Evolutionary conservation across 2,113 vertebrate species (phyloP), one percentile per base, ranked within the genome.

Genomic region (Galeopterus variegatus): DNA sequence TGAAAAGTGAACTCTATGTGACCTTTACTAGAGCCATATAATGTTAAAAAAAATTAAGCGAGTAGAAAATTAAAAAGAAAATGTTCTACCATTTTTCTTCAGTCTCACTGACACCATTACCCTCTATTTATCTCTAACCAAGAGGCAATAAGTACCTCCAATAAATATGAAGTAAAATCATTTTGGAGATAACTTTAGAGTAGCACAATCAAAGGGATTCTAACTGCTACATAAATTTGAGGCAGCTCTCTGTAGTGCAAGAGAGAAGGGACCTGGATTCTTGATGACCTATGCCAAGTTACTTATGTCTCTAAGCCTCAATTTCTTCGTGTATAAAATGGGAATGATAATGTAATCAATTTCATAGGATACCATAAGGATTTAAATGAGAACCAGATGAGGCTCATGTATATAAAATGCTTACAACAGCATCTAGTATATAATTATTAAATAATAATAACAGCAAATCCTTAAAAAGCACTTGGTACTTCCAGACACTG

Each of bases 11-110:
- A 98, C 97, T 98, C 90, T 73, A 3, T 83, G 54, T 97, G 94
- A 98, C 96, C 97, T 98, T 97, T 89, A 90, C 62, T 77, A 65
- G 58, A 98, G 84, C 54, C 69, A 94, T 95, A 97, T 72, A 86
- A 95, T 92, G 95, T 64, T 98, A 94, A 94, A 98, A 96, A 96
- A 96, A 97, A 96, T 79, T 89, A 96, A 96, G 15, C 93, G 96
- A 97, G 95, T 96, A 96, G 95, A 98, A 98, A 98, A 98, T 96
- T 96, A 96, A 98, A 98, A 97, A 48, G 36, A 91, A 97, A 97
- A 97, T 73, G 75, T 89, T 87, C 89, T 98, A 88, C 60, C 97
- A 96, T 97, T 98, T 98, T 84, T 97, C 76, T 98, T 98, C 54
- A 64, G 6, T 95, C 24, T 98, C 96, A 95, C 97, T 93, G 70